Percentiles rank a stretch among this genome's conserved stretches.
These are phyloP conservation scores for Goniozus legneri DNA, from an alignment of 1,140 invertebrate species.

Conservation along the genomic window DNA sequence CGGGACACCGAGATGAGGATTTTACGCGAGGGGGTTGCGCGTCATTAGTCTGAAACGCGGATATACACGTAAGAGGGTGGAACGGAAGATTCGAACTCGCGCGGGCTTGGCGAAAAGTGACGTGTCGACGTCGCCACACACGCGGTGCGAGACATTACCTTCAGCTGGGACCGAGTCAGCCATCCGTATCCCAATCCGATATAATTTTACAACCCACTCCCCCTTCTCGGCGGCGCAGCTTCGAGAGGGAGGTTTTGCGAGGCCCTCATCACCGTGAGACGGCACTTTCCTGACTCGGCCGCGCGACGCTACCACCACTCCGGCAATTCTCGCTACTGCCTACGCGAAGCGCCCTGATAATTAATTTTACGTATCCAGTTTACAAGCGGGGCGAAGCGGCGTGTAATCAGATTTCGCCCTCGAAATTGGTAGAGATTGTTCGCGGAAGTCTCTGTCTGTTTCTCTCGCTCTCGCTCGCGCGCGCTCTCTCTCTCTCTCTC, in stretches of 20 bases:
- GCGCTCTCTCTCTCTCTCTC: slow-evolving; percentile 12
- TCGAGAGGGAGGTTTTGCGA: neutral
- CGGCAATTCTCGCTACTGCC: slow-evolving; percentile 12
- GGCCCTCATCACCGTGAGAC: slow-evolving; percentile 13
- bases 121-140: slow-evolving; percentile 18
- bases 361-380: slow-evolving; percentile 53
- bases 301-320: slow-evolving; percentile 2
- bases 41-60: slow-evolving; percentile 43
- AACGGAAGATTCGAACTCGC: slow-evolving; percentile 35
- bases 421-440: slow-evolving; percentile 48
- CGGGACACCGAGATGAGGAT: too few species aligned
- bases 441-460: slow-evolving; percentile 17
- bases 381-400: slow-evolving; percentile 41
- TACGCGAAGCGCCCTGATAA: slow-evolving; percentile 40
- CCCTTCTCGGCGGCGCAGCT: slow-evolving; percentile 8
- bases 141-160: slow-evolving; percentile 37
- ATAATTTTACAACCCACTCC: slow-evolving; percentile 39
- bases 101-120: slow-evolving; percentile 18
- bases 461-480: neutral
- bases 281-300: slow-evolving; percentile 2
- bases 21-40: too few species aligned
- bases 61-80: too few species aligned
- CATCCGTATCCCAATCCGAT: slow-evolving; percentile 24
- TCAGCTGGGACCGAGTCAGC: slow-evolving; percentile 10
- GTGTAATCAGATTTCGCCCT: slow-evolving; percentile 44